A percentile compares a stretch with the other conserved stretches of the same genome.
phyloP scores from a whole-genome alignment of 2,113 vertebrate genomes.

The Dolichotis patagonum region DNA sequence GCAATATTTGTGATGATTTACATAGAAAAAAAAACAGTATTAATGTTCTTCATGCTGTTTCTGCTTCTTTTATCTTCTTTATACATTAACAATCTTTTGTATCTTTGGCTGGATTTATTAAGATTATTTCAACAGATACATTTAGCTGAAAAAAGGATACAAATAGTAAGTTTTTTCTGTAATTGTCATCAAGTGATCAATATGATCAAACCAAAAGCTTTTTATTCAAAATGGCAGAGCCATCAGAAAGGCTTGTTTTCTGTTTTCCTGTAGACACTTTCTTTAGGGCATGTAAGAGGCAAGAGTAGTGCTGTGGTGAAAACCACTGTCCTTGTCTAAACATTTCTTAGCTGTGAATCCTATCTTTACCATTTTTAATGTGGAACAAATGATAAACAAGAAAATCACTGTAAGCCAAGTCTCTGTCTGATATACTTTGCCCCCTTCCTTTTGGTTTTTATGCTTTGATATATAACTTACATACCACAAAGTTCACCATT shows the following conservation, averaged over 20 bases:
- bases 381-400: no score
- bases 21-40: not conserved
- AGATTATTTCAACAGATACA: not conserved
- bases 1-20: not conserved
- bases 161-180: not conserved
- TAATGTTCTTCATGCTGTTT: not conserved
- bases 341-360: not conserved
- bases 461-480: not conserved
- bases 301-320: not conserved
- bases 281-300: not conserved
- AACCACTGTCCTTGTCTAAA: not conserved
- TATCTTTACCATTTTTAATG: not conserved
- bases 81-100: not conserved
- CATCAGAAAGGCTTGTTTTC: not conserved
- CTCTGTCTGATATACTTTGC: not conserved
- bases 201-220: not conserved
- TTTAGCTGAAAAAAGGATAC: not conserved
- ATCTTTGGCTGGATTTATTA: conserved; percentile 8
- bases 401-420: not conserved
- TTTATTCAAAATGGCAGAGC: not conserved
- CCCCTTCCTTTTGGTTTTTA: not conserved
- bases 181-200: not conserved
- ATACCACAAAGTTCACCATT: not conserved
- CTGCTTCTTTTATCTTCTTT: not conserved
- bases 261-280: not conserved